Percentiles rank a stretch among this genome's conserved stretches.
phyloP scores from a whole-genome alignment of 2,888 invertebrate species.

The Trisateles emortualis region DNA sequence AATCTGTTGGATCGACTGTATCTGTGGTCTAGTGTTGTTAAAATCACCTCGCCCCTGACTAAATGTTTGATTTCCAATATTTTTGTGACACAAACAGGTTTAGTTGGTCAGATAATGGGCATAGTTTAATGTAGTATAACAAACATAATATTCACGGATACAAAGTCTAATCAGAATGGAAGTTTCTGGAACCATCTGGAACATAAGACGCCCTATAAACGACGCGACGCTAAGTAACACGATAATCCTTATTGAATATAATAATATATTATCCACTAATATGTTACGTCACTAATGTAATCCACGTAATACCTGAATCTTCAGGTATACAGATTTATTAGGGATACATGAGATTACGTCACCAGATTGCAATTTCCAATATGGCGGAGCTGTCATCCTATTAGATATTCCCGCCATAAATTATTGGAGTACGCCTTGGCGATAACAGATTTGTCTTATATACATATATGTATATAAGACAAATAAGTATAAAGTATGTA shows the following conservation, averaged over 20 bases:
- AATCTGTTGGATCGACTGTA: neutral
- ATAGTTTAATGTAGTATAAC: no score
- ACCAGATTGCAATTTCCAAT: slow-evolving; percentile 42
- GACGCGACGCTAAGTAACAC: neutral
- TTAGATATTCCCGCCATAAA: slow-evolving; percentile 52
- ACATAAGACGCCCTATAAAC: no score
- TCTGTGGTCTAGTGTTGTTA: no score
- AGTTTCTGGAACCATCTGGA: no score
- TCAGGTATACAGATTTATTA: slow-evolving; percentile 15
- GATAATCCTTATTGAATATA: neutral
- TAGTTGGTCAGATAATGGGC: no score
- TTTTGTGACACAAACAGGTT: no score
- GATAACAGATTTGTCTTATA: slow-evolving; percentile 40
- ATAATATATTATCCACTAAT: neutral
- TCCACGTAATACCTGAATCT: slow-evolving; percentile 6
- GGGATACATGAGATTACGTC: slow-evolving; percentile 23
- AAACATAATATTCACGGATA: no score
- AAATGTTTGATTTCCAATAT: no score
- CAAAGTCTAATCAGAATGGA: no score
- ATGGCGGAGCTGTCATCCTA: slow-evolving; percentile 34
- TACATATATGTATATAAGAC: slow-evolving; percentile 26
- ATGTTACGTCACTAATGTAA: neutral
- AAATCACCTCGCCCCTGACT: no score
- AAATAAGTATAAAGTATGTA: no score
- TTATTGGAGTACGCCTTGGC: slow-evolving; percentile 38